A percentile compares a stretch with the other conserved stretches of the same genome.
Conservation (phyloP, 1,140 invertebrate genomes). For the Leptinotarsa defecta region DNA sequence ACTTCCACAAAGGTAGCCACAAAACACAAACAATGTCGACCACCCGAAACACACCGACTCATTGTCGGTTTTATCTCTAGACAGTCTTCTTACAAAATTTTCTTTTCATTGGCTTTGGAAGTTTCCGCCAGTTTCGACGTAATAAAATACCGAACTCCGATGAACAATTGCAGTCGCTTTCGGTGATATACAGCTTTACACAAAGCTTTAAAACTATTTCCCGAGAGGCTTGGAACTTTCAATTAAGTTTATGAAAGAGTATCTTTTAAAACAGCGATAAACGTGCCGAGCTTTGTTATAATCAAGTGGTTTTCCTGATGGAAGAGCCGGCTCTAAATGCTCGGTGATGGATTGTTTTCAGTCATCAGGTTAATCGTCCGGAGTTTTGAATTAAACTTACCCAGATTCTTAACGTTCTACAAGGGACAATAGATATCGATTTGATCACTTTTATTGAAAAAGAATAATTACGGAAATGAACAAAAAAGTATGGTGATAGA, state of each 20-base stretch:
- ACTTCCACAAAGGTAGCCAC: not conserved
- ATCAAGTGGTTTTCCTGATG: not conserved
- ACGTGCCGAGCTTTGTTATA: not conserved
- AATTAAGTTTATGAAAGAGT: not conserved
- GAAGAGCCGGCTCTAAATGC: no score
- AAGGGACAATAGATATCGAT: no score
- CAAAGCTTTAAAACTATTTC: constrained; percentile 1
- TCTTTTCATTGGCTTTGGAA: not conserved
- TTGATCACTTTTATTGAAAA: no score
- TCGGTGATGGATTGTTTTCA: no score
- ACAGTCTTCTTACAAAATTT: not conserved
- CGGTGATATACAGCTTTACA: not conserved
- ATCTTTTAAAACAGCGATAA: not conserved
- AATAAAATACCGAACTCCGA: constrained; percentile 11
- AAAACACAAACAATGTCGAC: not conserved
- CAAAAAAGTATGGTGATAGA: no score
- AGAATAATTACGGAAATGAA: no score
- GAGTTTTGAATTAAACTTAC: no score
- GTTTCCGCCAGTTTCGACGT: constrained; percentile 8
- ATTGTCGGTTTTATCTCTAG: not conserved
- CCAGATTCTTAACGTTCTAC: no score
- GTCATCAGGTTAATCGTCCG: no score
- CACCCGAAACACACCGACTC: not conserved
- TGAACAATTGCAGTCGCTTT: constrained; percentile 11
- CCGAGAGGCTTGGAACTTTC: not conserved